Percentiles rank a stretch among this genome's conserved stretches.
Evolutionary conservation across 2,888 invertebrate species (phyloP).

Genomic region (Leistus spinibarbis): DNA sequence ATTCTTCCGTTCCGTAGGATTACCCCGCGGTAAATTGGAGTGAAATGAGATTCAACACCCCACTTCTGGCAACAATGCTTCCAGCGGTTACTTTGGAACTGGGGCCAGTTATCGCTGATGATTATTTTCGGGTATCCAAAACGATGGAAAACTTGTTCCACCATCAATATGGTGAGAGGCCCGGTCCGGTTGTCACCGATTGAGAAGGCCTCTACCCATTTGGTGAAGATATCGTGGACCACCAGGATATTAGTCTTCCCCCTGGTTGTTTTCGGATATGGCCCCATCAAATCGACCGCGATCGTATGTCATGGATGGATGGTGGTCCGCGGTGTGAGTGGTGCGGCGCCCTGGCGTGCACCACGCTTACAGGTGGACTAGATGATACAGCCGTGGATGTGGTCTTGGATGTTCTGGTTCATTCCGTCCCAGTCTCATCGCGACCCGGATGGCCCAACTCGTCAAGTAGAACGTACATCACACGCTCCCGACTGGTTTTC

Average conservation of each 20-base stretch:
- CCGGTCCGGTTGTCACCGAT: conserved; percentile 13
- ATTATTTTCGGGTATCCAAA: conserved; percentile 18
- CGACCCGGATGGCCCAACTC: background rate
- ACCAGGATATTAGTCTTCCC: conserved; percentile 42
- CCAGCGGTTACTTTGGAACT: conserved; percentile 33
- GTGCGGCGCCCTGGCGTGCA: background rate
- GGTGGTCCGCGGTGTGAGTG: background rate
- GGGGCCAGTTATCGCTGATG: conserved; percentile 32
- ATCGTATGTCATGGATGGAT: background rate
- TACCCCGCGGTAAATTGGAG: conserved; percentile 21
- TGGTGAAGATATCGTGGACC: conserved; percentile 43
- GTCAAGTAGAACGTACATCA: background rate
- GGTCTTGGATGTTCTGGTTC: too few species aligned
- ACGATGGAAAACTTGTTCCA: conserved; percentile 37
- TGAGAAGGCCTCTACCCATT: conserved; percentile 45
- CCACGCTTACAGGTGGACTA: too few species aligned
- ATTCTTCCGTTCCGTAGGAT: conserved; percentile 44
- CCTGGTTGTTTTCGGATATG: conserved; percentile 21
- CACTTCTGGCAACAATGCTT: background rate
- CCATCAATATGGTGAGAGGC: conserved; percentile 17
- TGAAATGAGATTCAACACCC: background rate
- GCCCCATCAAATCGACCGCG: conserved; percentile 13
- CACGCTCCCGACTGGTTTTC: background rate
- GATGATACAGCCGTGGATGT: too few species aligned
- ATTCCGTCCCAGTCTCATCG: too few species aligned